These are phyloP conservation scores for Sorex fumeus DNA, from an alignment of 2,113 vertebrate species.

Conservation along the genomic window DNA sequence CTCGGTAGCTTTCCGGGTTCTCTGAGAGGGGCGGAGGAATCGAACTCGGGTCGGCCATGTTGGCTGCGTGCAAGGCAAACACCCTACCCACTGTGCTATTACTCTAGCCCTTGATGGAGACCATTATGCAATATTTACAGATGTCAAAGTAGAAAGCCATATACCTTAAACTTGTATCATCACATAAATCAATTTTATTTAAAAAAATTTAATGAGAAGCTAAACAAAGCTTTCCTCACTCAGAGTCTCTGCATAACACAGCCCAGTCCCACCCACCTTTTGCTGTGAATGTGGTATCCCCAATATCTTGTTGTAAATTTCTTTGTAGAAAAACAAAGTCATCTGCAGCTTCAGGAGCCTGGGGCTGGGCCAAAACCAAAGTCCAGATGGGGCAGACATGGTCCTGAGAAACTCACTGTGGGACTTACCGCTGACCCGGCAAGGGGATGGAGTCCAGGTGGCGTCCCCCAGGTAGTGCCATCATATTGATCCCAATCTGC, in stretches of 20 bases:
- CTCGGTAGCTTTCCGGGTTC: too few relatives aligned
- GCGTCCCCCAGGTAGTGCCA: conserved; percentile 91
- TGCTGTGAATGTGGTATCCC: not conserved
- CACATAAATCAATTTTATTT: too few relatives aligned
- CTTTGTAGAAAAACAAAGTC: not conserved
- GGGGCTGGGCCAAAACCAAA: not conserved
- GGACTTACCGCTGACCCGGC: conserved; percentile 93
- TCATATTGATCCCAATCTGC: conserved; percentile 89
- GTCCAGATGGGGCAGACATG: not conserved
- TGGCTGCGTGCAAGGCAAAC: too few relatives aligned
- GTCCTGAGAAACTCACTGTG: not conserved
- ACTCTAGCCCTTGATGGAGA: too few relatives aligned
- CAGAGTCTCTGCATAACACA: not conserved
- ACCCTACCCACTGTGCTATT: too few relatives aligned
- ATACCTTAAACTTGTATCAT: too few relatives aligned
- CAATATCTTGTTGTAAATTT: not conserved
- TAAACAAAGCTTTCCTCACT: not conserved
- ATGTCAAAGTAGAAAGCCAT: too few relatives aligned
- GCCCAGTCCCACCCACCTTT: not conserved
- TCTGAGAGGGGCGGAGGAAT: too few relatives aligned
- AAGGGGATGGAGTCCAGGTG: conserved; percentile 89
- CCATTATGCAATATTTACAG: too few relatives aligned
- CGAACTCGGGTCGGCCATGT: too few relatives aligned
- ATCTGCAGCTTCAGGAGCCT: not conserved
- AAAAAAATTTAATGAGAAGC: too few relatives aligned